Percentiles rank a stretch among this genome's conserved stretches.
Evolutionary conservation across 2,113 vertebrate genomes (phyloP).

Genomic region (Pteropus alecto): DNA sequence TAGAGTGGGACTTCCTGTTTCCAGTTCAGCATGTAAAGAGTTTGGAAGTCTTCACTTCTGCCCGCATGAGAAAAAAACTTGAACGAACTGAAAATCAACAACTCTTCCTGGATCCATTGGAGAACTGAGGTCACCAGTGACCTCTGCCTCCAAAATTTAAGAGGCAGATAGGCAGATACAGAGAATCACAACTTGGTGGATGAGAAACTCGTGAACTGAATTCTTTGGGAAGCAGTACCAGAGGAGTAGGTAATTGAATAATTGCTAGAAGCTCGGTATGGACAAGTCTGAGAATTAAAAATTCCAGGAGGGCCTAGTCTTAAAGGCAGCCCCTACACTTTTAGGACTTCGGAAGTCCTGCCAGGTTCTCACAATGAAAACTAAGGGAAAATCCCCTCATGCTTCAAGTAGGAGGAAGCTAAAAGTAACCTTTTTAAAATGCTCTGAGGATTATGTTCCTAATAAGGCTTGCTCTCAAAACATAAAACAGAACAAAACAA

Average conservation of each 20-base stretch:
- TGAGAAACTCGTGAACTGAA: background rate
- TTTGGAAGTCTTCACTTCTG: background rate
- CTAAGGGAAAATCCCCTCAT: background rate
- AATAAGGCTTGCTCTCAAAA: background rate
- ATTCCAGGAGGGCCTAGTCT: background rate
- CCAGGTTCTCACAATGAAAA: background rate
- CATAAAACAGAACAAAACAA: background rate
- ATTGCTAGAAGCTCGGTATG: background rate
- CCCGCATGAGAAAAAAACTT: background rate
- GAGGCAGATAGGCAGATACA: background rate
- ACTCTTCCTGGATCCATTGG: background rate
- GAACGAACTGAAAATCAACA: background rate
- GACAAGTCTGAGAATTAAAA: background rate
- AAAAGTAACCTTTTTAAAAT: background rate
- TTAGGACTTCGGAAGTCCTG: background rate
- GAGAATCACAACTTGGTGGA: background rate
- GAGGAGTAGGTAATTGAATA: background rate
- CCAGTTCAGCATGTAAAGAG: background rate
- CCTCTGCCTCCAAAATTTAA: background rate
- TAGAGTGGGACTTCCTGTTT: background rate
- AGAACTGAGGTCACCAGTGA: background rate
- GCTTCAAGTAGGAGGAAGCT: background rate
- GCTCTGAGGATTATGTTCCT: background rate
- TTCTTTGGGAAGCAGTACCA: background rate
- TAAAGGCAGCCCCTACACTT: background rate